Base-by-base conservation (phyloP, 92 coral and sea anemone genomes). In the Palythoa grandis region DNA sequence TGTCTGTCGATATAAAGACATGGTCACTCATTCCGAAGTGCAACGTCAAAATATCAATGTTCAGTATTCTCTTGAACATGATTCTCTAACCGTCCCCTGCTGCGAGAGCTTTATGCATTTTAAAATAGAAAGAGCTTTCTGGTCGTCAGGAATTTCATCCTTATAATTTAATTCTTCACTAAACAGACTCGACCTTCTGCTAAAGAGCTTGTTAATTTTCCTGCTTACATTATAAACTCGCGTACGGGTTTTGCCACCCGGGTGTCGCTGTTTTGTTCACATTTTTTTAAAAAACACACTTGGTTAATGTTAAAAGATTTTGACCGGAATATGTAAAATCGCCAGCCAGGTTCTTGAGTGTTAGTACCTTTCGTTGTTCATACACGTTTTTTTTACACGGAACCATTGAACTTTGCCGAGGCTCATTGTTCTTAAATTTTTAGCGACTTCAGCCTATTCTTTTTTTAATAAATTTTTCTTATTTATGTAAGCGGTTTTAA, bases 81-180 rank as follows among this genome's bases (percentile, higher is more conserved):
- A 65, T 43, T 80, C 73, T 78, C 72, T 38, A 66, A 80, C 85
- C 22, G 60, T 47, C 54, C 39, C 85, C 85, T 20, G 85, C 85
- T 80, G 85, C 39, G 85, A 80, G 72, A 43, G 63, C 57, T 23
- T 66, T 80, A 67, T 37, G 11, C 24, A 19, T 17, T 63, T 20
- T 23, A 23, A 48, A 24, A 77, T 50, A 24, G 43, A 48, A 24
- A 77, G 69, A 15, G 22, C 60, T 67, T 16, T 80, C 54, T 47
- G 19, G 12, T 19, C 20, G 74, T 48, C 60, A 43, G 73, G 54
- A 16, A 29, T 65, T 39, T 50, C 24, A 10, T 52, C 74, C 67
- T 24, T 53, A 14, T 22, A 60, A 65, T 72, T 17, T 20, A 5
- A 68, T 74, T 20, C 84, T 63, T 16, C 20, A 17, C 71, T 61